A percentile compares a stretch with the other conserved stretches of the same genome.
Evolutionary conservation across 2,797 vertebrate species (phyloP).

Genomic region (Sylvia borin): DNA sequence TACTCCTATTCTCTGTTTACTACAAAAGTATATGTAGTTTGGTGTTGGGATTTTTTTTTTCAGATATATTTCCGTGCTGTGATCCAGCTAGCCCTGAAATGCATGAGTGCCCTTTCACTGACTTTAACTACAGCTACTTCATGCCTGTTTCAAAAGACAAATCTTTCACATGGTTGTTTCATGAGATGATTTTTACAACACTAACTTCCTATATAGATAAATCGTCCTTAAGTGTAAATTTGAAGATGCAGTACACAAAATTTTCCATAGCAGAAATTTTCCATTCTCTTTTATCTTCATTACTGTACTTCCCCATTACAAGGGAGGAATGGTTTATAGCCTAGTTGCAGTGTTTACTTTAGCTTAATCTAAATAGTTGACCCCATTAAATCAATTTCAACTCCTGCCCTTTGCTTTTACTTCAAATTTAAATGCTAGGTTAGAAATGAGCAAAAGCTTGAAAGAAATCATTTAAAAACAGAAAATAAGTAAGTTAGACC

Average conservation of each 20-base stretch:
- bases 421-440: conserved; percentile 10
- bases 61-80: background rate
- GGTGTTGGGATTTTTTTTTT: background rate
- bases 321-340: conserved; percentile 25
- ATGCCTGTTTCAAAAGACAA: background rate
- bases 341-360: conserved; percentile 40
- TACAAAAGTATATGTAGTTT: background rate
- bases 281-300: conserved; percentile 54
- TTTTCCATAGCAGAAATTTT: background rate
- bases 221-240: conserved; percentile 1
- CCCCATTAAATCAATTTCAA: conserved; percentile 46
- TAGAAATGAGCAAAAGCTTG: background rate
- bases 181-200: background rate
- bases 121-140: background rate
- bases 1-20: background rate
- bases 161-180: background rate
- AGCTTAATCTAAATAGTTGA: conserved; percentile 36
- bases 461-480: conserved; percentile 27
- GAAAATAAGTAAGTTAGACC: background rate
- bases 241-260: background rate
- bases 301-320: background rate
- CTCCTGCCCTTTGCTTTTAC: conserved; percentile 25
- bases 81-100: background rate
- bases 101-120: background rate
- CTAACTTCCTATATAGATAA: background rate